A percentile compares a stretch with the other conserved stretches of the same genome.
Conservation (phyloP, 2,888 invertebrate species). For the Incurvaria masculella region DNA sequence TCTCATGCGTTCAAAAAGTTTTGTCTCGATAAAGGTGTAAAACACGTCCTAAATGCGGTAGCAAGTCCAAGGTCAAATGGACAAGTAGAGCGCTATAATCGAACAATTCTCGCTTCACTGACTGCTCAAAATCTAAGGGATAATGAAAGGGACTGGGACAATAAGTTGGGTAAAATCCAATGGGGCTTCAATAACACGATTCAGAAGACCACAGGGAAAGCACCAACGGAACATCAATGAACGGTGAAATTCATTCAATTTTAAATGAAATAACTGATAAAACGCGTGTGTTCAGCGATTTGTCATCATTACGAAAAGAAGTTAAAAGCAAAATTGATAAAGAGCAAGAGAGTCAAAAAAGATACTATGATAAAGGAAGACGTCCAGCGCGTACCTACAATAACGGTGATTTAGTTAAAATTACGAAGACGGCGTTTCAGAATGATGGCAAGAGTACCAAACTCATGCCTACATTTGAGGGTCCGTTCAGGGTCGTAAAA, state of each 20-base stretch:
- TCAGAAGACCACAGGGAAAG: slow-evolving; percentile 17
- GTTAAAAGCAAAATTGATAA: slow-evolving; percentile 2
- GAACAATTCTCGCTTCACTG: slow-evolving; percentile 20
- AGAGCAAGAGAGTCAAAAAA: slow-evolving; percentile 1
- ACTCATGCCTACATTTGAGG: slow-evolving; percentile 8
- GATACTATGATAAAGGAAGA: slow-evolving; percentile 1
- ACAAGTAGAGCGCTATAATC: slow-evolving; percentile 23
- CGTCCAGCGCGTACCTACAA: slow-evolving; percentile 3
- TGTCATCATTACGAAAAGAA: not conserved
- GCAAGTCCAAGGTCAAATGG: slow-evolving; percentile 14
- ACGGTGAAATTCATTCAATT: slow-evolving; percentile 1
- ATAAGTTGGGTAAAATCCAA: slow-evolving; percentile 19
- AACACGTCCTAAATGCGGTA: slow-evolving; percentile 16
- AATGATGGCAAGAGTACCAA: slow-evolving; percentile 10
- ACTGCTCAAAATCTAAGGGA: slow-evolving; percentile 18
- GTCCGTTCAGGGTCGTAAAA: slow-evolving; percentile 7
- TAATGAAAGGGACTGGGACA: slow-evolving; percentile 25
- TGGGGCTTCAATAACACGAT: slow-evolving; percentile 21
- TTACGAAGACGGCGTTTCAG: slow-evolving; percentile 7
- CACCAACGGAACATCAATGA: slow-evolving; percentile 12
- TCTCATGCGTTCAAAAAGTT: slow-evolving; percentile 6
- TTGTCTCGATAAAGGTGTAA: slow-evolving; percentile 2
- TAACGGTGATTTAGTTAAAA: slow-evolving; percentile 8
- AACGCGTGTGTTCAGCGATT: not conserved
- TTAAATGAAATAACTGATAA: not conserved